Conservation (phyloP, 2,797 vertebrate species). For the Arnoldichthys spilopterus region DNA sequence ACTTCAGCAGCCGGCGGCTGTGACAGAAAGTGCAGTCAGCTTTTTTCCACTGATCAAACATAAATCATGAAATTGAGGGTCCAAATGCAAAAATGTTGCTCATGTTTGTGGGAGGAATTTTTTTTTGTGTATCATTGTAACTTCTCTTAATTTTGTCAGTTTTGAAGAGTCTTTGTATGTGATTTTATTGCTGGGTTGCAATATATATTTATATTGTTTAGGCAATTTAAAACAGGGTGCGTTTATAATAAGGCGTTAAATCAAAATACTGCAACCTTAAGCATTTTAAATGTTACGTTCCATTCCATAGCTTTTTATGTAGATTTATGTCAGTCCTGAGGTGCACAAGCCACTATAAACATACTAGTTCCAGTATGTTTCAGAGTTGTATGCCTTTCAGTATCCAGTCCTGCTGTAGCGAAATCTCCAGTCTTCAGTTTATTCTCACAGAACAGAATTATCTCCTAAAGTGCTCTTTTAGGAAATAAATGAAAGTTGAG, state of each 20-base stretch:
- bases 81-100: constrained; percentile 23
- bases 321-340: background rate
- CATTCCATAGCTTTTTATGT: background rate
- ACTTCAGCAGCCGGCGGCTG: constrained; percentile 21
- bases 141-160: background rate
- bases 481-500: background rate
- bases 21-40: constrained; percentile 15
- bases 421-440: background rate
- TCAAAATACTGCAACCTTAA: background rate
- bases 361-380: background rate
- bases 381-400: background rate
- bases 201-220: background rate
- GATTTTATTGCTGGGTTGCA: background rate
- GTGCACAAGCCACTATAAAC: background rate
- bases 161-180: background rate
- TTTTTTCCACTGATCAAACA: constrained; percentile 13
- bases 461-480: background rate
- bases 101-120: constrained; percentile 18
- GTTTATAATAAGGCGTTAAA: background rate
- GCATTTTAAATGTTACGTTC: background rate
- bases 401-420: background rate
- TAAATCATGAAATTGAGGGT: background rate
- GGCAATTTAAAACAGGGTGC: background rate
- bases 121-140: background rate
- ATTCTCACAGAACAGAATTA: background rate